Evolutionary conservation across 2,888 invertebrate genomes (phyloP), one percentile per base, ranked within the genome.

Genomic region (Drosophila putrida): DNA sequence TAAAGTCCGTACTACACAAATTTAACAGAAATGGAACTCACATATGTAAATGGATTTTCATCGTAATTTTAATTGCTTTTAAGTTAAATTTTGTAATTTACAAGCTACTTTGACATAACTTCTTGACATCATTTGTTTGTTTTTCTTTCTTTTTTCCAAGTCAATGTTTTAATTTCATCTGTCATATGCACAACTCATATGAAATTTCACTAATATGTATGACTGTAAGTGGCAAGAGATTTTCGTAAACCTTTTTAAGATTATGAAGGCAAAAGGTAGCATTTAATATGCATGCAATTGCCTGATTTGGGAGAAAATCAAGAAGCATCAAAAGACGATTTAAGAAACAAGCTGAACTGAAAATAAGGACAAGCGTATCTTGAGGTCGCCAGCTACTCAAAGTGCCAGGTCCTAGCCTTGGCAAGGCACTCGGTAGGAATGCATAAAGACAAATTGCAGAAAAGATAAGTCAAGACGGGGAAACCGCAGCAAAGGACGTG

Each of bases 381-480:
- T 57, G 36, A 47, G 57, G 57, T 46, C 57, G 46, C 27, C 57
- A 57, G 36, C 36, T 47, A 47, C 36, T 38, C 57, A 57, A 57
- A 54, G 43, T 43, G 33, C 25, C 41, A 41, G 25, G 41, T 33
- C n/a, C 20, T 33, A 33, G 25, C 54, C 54, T 25, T 43, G 33
- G 43, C 25, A 13, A 20, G 39, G 28, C 53, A 28, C 33, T 54
- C 20, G 31, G 8, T 20, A 33, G 41, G 41, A 55, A 43, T 43
- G 43, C 43, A 43, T 55, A 55, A 43, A 35, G 54, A 54, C 43
- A 43, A 54, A 54, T 54, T 43, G 43, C 41, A 27, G 43, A 35
- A 13, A 33, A 55, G 43, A 55, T 55, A 55, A 55, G 54, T 43
- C 43, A 55, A 55, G 33, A 6, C 20, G 31, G 31, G 6, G 31